A percentile compares a stretch with the other conserved stretches of the same genome.
Evolutionary conservation across 1,140 invertebrate species (phyloP).

Genomic region (Leptinotarsa lineolata): DNA sequence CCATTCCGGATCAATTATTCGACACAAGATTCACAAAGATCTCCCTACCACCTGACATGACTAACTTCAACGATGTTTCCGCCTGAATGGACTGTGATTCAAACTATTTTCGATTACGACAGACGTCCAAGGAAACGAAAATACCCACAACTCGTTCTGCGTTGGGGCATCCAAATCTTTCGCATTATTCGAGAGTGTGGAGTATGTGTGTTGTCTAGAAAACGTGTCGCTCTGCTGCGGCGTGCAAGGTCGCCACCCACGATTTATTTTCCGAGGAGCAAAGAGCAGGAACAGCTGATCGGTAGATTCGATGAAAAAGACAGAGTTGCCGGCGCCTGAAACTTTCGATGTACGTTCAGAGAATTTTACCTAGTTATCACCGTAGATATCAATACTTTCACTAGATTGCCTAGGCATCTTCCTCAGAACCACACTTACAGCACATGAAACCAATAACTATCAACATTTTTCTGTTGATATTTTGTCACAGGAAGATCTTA

Average conservation of each 20-base stretch:
- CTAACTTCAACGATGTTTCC: not conserved
- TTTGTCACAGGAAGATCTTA: too few relatives aligned
- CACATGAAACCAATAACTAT: too few relatives aligned
- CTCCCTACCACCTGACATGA: too few relatives aligned
- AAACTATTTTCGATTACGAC: constrained; percentile 6
- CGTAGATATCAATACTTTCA: too few relatives aligned
- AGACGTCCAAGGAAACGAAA: not conserved
- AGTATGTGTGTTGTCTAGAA: not conserved
- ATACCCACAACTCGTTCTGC: not conserved
- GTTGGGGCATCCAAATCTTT: not conserved
- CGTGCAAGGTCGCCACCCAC: constrained; percentile 6
- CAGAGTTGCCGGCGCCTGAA: not conserved
- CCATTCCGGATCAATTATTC: too few relatives aligned
- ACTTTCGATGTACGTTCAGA: not conserved
- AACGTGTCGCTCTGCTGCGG: not conserved
- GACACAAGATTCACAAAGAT: too few relatives aligned
- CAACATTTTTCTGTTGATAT: too few relatives aligned
- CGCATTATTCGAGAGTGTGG: not conserved
- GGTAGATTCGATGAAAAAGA: not conserved
- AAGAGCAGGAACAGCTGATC: constrained; percentile 1
- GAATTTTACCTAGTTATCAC: too few relatives aligned
- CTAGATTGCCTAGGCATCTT: too few relatives aligned
- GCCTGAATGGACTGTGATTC: not conserved
- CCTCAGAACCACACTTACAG: too few relatives aligned
- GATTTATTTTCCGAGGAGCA: constrained; percentile 2